Evolutionary conservation across 2,888 invertebrate genomes (phyloP).

Genomic region (Heliconius cydno): DNA sequence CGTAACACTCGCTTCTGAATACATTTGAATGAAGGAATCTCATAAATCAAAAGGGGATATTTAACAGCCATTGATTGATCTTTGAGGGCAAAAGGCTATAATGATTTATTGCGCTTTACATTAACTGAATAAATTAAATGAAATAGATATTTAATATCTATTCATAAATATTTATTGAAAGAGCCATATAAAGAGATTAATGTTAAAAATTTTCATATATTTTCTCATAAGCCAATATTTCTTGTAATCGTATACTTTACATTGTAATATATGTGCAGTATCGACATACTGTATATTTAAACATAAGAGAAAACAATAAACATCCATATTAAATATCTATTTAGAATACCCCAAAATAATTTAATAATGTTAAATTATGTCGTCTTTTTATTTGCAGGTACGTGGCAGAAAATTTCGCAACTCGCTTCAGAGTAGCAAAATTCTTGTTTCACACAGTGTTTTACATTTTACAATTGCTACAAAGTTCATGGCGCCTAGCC

Average conservation of each 20-base stretch:
- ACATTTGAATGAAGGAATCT: slow-evolving; percentile 48
- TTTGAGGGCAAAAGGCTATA: slow-evolving; percentile 23
- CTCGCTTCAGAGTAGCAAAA: slow-evolving; percentile 18
- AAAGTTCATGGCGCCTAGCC: slow-evolving; percentile 54
- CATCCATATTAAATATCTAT: not conserved
- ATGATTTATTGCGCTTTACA: slow-evolving; percentile 10
- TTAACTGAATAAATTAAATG: not conserved
- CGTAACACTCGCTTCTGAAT: slow-evolving; percentile 51
- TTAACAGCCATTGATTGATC: slow-evolving; percentile 30
- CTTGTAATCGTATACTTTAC: no score
- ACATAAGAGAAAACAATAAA: not conserved
- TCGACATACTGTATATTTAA: not conserved
- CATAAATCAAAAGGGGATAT: slow-evolving; percentile 44
- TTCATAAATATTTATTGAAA: not conserved
- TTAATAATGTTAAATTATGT: not conserved
- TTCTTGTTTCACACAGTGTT: slow-evolving; percentile 46
- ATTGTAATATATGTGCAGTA: no score
- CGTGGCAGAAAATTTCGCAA: slow-evolving; percentile 26
- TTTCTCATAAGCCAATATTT: no score
- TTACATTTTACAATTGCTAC: slow-evolving; percentile 60
- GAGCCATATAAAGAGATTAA: no score
- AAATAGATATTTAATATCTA: not conserved
- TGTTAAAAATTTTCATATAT: no score
- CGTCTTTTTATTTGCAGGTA: slow-evolving; percentile 58
- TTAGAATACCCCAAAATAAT: not conserved